These are phyloP conservation scores for Amblyopsis rosae DNA, from an alignment of 2,113 vertebrate genomes.

Conservation along the genomic window DNA sequence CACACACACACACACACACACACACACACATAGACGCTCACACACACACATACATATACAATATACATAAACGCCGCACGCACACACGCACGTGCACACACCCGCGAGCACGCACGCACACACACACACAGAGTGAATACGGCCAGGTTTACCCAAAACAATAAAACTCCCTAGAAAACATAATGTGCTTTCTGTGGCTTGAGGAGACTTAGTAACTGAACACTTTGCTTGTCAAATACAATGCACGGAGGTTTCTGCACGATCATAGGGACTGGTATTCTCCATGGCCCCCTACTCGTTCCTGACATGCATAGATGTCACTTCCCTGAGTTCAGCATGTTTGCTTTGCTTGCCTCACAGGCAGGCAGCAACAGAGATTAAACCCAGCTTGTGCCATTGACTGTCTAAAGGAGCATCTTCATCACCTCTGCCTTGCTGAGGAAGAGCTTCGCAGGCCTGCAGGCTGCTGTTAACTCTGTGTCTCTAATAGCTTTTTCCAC, in stretches of 20 bases:
- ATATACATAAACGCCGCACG: not conserved
- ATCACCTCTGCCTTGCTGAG: slow-evolving; percentile 39
- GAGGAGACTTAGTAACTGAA: too few species aligned
- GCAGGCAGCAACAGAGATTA: not conserved
- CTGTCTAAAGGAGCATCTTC: slow-evolving; percentile 18
- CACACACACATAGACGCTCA: slow-evolving; percentile 1
- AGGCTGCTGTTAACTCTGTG: slow-evolving; percentile 43
- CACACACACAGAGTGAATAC: not conserved
- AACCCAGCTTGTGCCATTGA: slow-evolving; percentile 11
- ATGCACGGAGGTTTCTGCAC: too few species aligned
- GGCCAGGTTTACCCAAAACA: not conserved
- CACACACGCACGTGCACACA: slow-evolving; percentile 1
- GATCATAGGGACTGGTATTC: too few species aligned
- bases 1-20: slow-evolving; percentile 32
- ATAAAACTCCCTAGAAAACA: too few species aligned
- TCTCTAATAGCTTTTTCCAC: slow-evolving; percentile 66
- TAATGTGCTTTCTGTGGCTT: too few species aligned
- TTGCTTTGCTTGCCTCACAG: not conserved
- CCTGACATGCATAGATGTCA: too few species aligned
- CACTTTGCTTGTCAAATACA: too few species aligned
- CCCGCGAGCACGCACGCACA: too few species aligned
- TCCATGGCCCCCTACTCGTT: too few species aligned
- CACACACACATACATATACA: not conserved
- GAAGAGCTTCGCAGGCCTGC: slow-evolving; percentile 36
- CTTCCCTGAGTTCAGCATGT: not conserved